These are phyloP conservation scores for Turnix velox DNA, from an alignment of 2,113 vertebrate genomes.

Conservation along the genomic window DNA sequence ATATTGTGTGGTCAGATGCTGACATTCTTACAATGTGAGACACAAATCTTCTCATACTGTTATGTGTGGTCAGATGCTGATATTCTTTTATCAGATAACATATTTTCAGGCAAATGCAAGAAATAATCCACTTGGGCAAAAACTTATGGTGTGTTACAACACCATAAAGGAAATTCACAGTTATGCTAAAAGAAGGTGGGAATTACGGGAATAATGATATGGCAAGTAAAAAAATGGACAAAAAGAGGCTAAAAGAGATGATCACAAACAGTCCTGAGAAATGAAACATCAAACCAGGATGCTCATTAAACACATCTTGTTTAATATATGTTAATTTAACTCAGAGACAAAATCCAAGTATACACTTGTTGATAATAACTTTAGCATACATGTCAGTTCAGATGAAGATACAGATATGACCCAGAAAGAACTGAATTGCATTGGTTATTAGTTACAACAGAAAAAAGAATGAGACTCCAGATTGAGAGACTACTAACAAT, in stretches of 20 bases:
- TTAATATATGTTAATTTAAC: neutral
- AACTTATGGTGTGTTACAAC: neutral
- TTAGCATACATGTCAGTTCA: neutral
- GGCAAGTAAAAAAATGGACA: neutral
- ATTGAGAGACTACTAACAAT: neutral
- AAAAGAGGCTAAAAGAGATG: neutral
- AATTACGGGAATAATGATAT: neutral
- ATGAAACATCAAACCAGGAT: neutral
- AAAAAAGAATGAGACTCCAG: neutral
- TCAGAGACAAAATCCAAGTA: neutral
- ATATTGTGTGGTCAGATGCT: neutral
- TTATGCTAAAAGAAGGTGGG: neutral
- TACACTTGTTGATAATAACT: fast-evolving
- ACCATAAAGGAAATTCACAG: neutral
- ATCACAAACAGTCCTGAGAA: neutral
- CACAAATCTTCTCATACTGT: neutral
- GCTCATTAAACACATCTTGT: neutral
- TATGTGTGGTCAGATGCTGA: neutral
- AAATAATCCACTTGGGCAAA: neutral
- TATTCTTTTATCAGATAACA: neutral
- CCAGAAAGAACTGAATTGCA: neutral
- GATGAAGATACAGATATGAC: neutral
- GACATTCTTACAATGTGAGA: neutral
- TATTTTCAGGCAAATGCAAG: neutral
- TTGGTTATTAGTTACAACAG: neutral